A percentile compares a stretch with the other conserved stretches of the same genome.
Evolutionary conservation across 2,797 vertebrate genomes (phyloP).

Genomic region (Clarias pachynema): DNA sequence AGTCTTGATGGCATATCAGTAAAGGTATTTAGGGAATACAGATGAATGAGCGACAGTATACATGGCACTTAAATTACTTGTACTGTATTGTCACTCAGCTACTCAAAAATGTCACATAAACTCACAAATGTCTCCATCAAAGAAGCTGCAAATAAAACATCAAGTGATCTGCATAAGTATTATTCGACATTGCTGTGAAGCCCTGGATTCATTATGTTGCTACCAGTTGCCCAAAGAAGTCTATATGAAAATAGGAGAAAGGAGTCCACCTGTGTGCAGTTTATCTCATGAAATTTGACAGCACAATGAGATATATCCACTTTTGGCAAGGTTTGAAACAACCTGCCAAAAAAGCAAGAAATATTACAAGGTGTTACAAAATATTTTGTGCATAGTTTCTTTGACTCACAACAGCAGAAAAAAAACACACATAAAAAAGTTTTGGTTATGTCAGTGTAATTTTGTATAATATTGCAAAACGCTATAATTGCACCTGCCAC

Average conservation of each 20-base stretch:
- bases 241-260: not conserved
- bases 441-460: no score
- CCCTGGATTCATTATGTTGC: not conserved
- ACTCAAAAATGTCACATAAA: not conserved
- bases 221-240: not conserved
- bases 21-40: not conserved
- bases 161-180: not conserved
- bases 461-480: no score
- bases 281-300: no score
- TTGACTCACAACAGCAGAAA: no score
- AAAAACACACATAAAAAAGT: no score
- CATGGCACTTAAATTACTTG: constrained; percentile 9
- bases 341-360: no score
- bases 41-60: constrained; percentile 16
- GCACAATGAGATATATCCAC: no score
- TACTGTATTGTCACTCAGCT: not conserved
- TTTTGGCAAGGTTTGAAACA: no score
- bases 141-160: not conserved
- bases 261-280: not conserved
- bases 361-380: no score
- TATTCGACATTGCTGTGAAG: not conserved
- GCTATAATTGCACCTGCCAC: no score
- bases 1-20: not conserved
- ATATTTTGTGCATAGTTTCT: no score
- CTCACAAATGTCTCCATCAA: constrained; percentile 1